Conservation (phyloP, 2,113 vertebrate species). For the Procapra przewalskii region DNA sequence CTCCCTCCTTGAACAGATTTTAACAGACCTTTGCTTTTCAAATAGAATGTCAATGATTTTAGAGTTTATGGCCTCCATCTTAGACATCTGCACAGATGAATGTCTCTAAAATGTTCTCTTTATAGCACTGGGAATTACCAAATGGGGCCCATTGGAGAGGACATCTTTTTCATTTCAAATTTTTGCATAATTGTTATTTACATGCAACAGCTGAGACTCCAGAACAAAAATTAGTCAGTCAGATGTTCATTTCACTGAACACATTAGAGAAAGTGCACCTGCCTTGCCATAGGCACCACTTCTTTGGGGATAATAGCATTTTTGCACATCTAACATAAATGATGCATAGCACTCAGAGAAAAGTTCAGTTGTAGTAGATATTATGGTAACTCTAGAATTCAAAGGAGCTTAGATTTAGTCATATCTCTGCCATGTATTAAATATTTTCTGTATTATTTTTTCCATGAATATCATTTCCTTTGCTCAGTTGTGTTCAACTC, state of each 20-base stretch:
- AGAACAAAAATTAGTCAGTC: conserved; percentile 41
- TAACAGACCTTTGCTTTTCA: neutral
- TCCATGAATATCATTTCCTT: neutral
- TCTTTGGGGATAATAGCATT: conserved; percentile 13
- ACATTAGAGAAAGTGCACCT: conserved; percentile 31
- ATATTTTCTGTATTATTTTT: neutral
- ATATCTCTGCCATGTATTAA: neutral
- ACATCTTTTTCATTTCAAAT: conserved; percentile 49
- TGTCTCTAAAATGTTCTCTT: conserved; percentile 45
- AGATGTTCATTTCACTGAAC: conserved; percentile 51
- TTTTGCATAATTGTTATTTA: conserved; percentile 34
- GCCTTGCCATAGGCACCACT: neutral
- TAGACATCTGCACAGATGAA: conserved; percentile 1
- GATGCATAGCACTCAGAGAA: conserved; percentile 36
- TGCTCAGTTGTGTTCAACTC: neutral
- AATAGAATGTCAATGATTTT: conserved; percentile 22
- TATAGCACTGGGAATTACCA: neutral
- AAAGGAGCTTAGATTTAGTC: neutral
- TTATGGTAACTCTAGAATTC: neutral
- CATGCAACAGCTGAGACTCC: conserved; percentile 41
- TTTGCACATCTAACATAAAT: neutral
- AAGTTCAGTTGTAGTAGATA: neutral
- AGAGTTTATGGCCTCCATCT: neutral
- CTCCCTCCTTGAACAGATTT: neutral
- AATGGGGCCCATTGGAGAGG: neutral